Conservation (phyloP, 2,888 invertebrate genomes). For the Dasysyrphus tricinctus region DNA sequence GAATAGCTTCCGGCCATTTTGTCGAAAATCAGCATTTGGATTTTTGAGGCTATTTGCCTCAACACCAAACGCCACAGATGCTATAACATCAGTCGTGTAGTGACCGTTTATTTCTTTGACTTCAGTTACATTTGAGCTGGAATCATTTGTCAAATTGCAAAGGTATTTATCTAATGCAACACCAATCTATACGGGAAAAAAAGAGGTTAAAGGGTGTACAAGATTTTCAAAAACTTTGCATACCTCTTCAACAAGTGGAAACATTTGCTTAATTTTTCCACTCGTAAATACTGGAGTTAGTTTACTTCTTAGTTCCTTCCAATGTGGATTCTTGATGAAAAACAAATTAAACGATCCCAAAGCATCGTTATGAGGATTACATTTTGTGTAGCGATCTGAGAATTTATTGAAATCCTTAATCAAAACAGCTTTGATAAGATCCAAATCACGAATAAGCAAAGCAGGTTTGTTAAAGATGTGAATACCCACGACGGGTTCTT, state of each 20-base stretch:
- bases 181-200: slow-evolving; percentile 71
- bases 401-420: slow-evolving; percentile 84
- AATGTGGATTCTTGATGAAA: slow-evolving; percentile 82
- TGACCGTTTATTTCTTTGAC: slow-evolving; percentile 76
- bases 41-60: slow-evolving; percentile 80
- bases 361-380: slow-evolving; percentile 81
- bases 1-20: slow-evolving; percentile 77
- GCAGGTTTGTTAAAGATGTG: slow-evolving; percentile 82
- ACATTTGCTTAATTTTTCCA: slow-evolving; percentile 83
- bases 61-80: slow-evolving; percentile 81
- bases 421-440: slow-evolving; percentile 83
- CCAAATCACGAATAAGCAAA: slow-evolving; percentile 82
- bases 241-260: slow-evolving; percentile 81
- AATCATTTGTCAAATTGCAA: slow-evolving; percentile 5
- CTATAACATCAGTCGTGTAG: slow-evolving; percentile 81
- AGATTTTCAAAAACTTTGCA: background rate
- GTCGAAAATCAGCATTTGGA: slow-evolving; percentile 80
- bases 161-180: slow-evolving; percentile 76
- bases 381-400: slow-evolving; percentile 78
- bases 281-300: slow-evolving; percentile 84
- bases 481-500: slow-evolving; percentile 80
- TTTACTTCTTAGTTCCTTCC: slow-evolving; percentile 83
- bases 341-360: slow-evolving; percentile 84
- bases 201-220: background rate
- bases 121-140: slow-evolving; percentile 52